These are phyloP conservation scores for Alviniconcha strummeri DNA, from an alignment of 2,888 invertebrate species.

Conservation along the genomic window DNA sequence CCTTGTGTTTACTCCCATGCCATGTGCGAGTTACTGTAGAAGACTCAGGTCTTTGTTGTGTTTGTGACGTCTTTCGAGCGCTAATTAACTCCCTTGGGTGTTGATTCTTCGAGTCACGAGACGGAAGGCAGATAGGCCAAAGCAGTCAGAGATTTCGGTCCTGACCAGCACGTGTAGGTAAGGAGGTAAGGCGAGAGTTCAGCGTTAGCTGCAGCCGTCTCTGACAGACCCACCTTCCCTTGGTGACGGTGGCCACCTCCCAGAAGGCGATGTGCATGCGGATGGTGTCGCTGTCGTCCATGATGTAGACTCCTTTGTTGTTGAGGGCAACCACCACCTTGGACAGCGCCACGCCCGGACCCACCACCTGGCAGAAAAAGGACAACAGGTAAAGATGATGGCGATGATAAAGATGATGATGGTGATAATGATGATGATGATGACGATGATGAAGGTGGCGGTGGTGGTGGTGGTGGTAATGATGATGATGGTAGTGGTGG, in stretches of 20 bases:
- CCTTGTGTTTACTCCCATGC: no score
- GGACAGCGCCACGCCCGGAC: constrained; percentile 22
- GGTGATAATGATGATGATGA: background rate
- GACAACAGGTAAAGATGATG: no score
- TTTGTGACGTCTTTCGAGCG: no score
- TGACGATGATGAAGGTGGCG: background rate
- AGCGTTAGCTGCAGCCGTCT: background rate
- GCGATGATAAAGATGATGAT: no score
- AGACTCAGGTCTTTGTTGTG: no score
- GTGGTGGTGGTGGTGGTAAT: background rate
- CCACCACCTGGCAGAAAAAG: background rate
- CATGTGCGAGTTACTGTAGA: no score
- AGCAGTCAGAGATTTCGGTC: no score
- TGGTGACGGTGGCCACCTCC: constrained; percentile 52
- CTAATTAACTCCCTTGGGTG: no score
- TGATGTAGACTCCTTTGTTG: constrained; percentile 56
- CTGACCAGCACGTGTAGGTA: no score
- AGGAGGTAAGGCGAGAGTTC: no score
- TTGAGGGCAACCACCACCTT: constrained; percentile 60
- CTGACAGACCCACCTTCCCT: constrained; percentile 33
- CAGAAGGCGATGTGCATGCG: constrained; percentile 53
- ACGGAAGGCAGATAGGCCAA: no score
- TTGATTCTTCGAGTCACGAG: no score
- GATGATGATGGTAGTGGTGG: background rate
- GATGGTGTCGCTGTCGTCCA: constrained; percentile 60